Evolutionary conservation across 2,888 invertebrate genomes (phyloP).

Genomic region (Blomia tropicalis): DNA sequence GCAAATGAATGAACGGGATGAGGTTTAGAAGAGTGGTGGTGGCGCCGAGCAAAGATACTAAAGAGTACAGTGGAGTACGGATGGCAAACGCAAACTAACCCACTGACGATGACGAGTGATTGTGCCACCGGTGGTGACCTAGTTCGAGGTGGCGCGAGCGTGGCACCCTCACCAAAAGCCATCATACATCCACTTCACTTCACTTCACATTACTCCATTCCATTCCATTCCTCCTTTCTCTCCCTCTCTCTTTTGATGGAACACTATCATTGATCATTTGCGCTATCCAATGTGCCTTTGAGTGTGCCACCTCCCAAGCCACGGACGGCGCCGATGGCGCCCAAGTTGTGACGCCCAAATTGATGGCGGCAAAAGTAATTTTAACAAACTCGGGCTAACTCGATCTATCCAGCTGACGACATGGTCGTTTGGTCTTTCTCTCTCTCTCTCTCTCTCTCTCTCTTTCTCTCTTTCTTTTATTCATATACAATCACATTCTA

Average conservation of each 20-base stretch:
- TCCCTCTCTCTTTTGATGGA: background rate
- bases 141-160: background rate
- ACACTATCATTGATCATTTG: no score
- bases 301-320: background rate
- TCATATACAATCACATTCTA: no score
- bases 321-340: conserved; percentile 2
- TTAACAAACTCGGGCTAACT: background rate
- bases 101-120: conserved; percentile 1
- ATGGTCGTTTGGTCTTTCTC: background rate
- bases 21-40: background rate
- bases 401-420: background rate
- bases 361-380: background rate
- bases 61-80: background rate
- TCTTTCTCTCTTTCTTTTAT: background rate
- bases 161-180: no score
- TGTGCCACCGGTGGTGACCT: conserved; percentile 16
- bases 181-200: no score
- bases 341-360: conserved; percentile 11
- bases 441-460: conserved; percentile 1
- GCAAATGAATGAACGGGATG: background rate
- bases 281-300: background rate
- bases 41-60: background rate
- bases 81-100: background rate
- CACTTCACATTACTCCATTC: no score
- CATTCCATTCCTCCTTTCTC: no score